A percentile compares a stretch with the other conserved stretches of the same genome.
phyloP scores from a whole-genome alignment of 2,113 vertebrate genomes.

The Eolophus roseicapilla region DNA sequence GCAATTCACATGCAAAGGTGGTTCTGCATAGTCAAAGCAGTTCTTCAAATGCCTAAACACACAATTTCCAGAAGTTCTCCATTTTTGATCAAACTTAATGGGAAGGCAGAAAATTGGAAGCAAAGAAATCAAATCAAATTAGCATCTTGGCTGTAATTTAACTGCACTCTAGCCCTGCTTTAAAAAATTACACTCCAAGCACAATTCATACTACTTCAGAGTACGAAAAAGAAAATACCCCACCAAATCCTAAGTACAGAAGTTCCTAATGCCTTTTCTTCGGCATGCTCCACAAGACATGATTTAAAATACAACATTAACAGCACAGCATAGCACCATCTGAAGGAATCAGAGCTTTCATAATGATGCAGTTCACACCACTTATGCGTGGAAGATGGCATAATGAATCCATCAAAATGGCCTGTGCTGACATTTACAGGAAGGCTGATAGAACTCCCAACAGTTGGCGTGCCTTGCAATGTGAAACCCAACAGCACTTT shows the following conservation, averaged over 20 bases:
- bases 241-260: not conserved
- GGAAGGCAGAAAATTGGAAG: not conserved
- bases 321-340: not conserved
- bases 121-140: not conserved
- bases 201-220: not conserved
- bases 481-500: not conserved
- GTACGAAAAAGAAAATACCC: not conserved
- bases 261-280: not conserved
- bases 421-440: not conserved
- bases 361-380: not conserved
- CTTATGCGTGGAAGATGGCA: not conserved
- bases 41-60: not conserved
- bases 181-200: not conserved
- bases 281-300: not conserved
- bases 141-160: not conserved
- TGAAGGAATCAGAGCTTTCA: not conserved
- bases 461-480: not conserved
- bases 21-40: not conserved
- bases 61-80: not conserved
- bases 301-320: not conserved
- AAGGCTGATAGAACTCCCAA: not conserved
- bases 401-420: not conserved
- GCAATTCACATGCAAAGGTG: not conserved
- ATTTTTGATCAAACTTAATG: not conserved
- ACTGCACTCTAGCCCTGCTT: not conserved